A percentile compares a stretch with the other conserved stretches of the same genome.
These are phyloP conservation scores for Coelopa frigida DNA, from an alignment of 1,140 invertebrate genomes.

Conservation along the genomic window DNA sequence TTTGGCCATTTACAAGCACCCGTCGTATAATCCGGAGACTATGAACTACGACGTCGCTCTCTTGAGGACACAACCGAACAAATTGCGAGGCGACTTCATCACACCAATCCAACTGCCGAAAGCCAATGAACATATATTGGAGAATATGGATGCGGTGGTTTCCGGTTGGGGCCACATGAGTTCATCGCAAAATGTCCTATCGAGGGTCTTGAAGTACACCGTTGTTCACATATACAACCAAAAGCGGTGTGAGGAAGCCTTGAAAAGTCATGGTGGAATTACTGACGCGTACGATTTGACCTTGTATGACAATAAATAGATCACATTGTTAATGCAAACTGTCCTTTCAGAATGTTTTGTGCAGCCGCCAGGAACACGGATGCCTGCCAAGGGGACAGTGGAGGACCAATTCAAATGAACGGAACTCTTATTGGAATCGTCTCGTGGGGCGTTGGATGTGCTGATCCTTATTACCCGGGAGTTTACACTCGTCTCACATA, in stretches of 20 bases:
- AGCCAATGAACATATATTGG: conserved; percentile 16
- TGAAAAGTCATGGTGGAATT: conserved; percentile 30
- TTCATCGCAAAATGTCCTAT: conserved; percentile 25
- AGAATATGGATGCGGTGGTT: conserved; percentile 22
- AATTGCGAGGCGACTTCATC: conserved; percentile 15
- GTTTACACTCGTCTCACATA: conserved; percentile 54
- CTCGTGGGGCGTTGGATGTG: conserved; percentile 60
- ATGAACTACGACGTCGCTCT: conserved; percentile 39
- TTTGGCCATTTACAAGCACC: conserved; percentile 34
- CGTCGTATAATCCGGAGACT: conserved; percentile 29
- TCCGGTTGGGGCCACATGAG: conserved; percentile 42
- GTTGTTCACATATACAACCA: conserved; percentile 35
- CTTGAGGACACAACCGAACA: conserved; percentile 20
- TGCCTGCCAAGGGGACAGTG: conserved; percentile 47
- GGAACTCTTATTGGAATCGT: conserved; percentile 51
- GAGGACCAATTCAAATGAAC: conserved; percentile 45
- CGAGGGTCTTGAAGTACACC: conserved; percentile 30
- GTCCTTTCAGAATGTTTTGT: conserved; percentile 45
- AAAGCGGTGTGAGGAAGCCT: conserved; percentile 23
- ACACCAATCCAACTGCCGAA: conserved; percentile 25
- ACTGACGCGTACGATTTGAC: conserved; percentile 31
- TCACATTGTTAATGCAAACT: not conserved
- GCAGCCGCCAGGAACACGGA: conserved; percentile 43
- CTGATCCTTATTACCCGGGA: conserved; percentile 50
- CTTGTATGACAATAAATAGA: not conserved